Percentiles rank a stretch among this genome's conserved stretches.
Evolutionary conservation across 2,113 vertebrate species (phyloP).

Genomic region (Serilophus lunatus): DNA sequence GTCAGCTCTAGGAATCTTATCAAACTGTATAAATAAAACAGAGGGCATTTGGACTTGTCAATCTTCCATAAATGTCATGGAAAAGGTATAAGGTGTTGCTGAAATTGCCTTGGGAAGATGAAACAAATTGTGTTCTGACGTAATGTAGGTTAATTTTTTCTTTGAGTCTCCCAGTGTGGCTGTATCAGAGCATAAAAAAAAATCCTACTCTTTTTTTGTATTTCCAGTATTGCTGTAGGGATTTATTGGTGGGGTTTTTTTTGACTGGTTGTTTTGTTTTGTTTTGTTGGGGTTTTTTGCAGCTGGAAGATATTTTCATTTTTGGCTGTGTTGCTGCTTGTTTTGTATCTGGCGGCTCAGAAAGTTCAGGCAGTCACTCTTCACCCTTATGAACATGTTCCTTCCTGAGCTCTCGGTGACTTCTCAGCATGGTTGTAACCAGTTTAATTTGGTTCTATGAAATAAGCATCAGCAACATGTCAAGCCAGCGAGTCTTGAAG

Average conservation of each 20-base stretch:
- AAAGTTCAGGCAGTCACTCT: neutral
- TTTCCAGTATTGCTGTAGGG: neutral
- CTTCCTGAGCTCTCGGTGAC: neutral
- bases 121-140: neutral
- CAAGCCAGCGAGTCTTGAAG: neutral
- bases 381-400: neutral
- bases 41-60: neutral
- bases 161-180: neutral
- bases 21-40: neutral
- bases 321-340: neutral
- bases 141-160: neutral
- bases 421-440: neutral
- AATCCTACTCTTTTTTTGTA: neutral
- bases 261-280: neutral
- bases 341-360: neutral
- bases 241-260: neutral
- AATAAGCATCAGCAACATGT: neutral
- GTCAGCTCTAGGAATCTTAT: neutral
- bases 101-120: neutral
- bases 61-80: neutral
- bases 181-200: neutral
- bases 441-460: conserved; percentile 9
- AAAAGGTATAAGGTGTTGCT: neutral
- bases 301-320: neutral
- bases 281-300: neutral